A percentile compares a stretch with the other conserved stretches of the same genome.
phyloP scores from a whole-genome alignment of 2,113 vertebrate species.

The Sapayoa aenigma region DNA sequence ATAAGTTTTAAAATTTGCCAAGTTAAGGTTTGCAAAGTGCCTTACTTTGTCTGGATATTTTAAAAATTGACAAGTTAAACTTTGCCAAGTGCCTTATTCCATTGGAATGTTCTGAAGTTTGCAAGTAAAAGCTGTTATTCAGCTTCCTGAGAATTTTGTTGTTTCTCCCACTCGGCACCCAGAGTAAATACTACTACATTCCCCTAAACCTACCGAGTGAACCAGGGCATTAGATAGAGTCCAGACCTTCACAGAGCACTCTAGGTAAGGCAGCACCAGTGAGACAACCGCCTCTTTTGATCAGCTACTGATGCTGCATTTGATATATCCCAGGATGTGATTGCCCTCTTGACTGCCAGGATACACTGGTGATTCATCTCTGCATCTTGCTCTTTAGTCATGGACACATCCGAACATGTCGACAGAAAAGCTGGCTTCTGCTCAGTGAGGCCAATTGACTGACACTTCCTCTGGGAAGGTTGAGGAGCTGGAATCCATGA shows the following conservation, averaged over 20 bases:
- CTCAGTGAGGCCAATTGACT: not conserved
- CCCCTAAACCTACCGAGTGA: not conserved
- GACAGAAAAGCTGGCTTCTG: not conserved
- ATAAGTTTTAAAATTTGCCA: not conserved
- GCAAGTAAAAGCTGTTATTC: not conserved
- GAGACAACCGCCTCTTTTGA: not conserved
- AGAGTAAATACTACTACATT: not conserved
- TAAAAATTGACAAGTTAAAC: not conserved
- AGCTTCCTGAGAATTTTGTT: not conserved
- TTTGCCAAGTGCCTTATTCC: not conserved
- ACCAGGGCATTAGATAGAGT: not conserved
- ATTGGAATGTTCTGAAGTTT: not conserved
- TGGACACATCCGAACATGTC: rapidly evolving
- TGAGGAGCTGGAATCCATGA: not conserved
- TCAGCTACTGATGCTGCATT: not conserved
- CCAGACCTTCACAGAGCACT: not conserved
- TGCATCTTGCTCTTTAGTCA: not conserved
- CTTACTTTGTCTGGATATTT: not conserved
- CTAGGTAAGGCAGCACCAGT: not conserved
- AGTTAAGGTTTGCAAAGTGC: not conserved
- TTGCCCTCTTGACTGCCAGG: not conserved
- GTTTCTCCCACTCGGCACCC: not conserved
- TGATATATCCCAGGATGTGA: not conserved
- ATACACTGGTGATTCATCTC: not conserved
- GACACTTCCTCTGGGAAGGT: not conserved